Base-by-base conservation (phyloP, 2,888 invertebrate genomes). In the Acronicta aceris region DNA sequence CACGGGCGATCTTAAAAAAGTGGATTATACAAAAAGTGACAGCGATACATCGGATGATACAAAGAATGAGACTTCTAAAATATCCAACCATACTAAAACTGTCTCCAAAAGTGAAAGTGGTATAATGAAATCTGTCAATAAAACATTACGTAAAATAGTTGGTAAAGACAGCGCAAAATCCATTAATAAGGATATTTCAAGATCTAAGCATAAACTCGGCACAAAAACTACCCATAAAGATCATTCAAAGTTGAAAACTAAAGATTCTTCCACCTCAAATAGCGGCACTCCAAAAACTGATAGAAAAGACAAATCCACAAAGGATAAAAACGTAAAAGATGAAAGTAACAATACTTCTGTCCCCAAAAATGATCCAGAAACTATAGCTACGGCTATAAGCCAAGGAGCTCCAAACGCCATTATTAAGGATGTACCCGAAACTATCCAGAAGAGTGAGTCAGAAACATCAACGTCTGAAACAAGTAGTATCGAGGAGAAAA, bases 141-240 rank as follows among this genome's bases (percentile, higher is more conserved):
- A 16, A 45, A 65, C 8, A 59, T 12, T 60, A n/a, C 50, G 61
- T 38, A 47, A 46, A 25, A 56, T 72, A n/a, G 68, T 69, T 36
- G 36, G 67, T n/a, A 60, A 13, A 17, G 56, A 21, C 10, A 69
- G 55, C 56, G 48, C 42, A 30, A 54, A 45, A 9, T 38, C 46
- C 0, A 56, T 54, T 10, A 41, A 40, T 30, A 41, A 38, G 0
- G 43, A 57, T 10, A 16, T 7, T 38, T 38, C 53, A 12, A 53
- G 4, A 36, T 13, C 21, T 13, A 42, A 2, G 9, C 41, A 33
- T 13, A 21, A 9, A n/a, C 2, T n/a, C 2, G 2, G n/a, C 27
- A 15, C 42, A 13, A 17, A 12, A 13, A 30, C 8, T 12, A 42
- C 0, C 15, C 41, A 33, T 13, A 21, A 9, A n/a, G 12, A 13